These are phyloP conservation scores for Microchrysa polita DNA, from an alignment of 2,888 invertebrate genomes.

Conservation along the genomic window DNA sequence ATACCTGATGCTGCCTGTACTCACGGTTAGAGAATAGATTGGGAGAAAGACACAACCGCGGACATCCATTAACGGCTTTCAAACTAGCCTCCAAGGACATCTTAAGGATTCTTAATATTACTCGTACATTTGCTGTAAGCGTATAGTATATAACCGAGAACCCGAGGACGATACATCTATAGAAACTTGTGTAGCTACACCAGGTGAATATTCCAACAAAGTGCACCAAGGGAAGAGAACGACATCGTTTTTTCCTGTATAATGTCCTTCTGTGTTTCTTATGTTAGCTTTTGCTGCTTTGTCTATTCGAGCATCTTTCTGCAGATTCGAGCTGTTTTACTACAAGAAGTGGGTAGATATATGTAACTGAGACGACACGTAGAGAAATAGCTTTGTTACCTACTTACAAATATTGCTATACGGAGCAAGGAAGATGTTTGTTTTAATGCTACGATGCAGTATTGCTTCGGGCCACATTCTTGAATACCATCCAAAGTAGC, in stretches of 20 bases:
- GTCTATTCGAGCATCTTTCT: no score
- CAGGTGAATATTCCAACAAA: neutral
- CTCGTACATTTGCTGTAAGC: slow-evolving; percentile 20
- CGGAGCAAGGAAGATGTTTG: neutral
- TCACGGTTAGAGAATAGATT: slow-evolving; percentile 19
- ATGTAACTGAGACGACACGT: neutral
- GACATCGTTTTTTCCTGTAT: neutral
- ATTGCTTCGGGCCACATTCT: slow-evolving; percentile 1
- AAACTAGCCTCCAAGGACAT: slow-evolving; percentile 48
- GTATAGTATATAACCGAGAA: slow-evolving; percentile 25
- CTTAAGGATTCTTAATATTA: slow-evolving; percentile 43
- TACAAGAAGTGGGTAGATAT: neutral
- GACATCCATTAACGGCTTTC: slow-evolving; percentile 48
- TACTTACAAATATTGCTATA: slow-evolving; percentile 24
- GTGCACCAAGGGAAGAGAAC: slow-evolving; percentile 5
- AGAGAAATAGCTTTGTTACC: slow-evolving; percentile 11
- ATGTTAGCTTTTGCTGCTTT: no score
- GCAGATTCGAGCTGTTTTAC: no score
- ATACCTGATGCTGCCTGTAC: no score
- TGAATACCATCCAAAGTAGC: neutral
- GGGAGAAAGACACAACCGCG: slow-evolving; percentile 44
- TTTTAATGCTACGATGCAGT: slow-evolving; percentile 9
- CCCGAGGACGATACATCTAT: neutral
- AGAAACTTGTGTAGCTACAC: neutral
- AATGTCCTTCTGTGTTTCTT: neutral